These are phyloP conservation scores for Caenorhabditis zanzibari DNA, from an alignment of 2,888 invertebrate genomes.

Conservation along the genomic window DNA sequence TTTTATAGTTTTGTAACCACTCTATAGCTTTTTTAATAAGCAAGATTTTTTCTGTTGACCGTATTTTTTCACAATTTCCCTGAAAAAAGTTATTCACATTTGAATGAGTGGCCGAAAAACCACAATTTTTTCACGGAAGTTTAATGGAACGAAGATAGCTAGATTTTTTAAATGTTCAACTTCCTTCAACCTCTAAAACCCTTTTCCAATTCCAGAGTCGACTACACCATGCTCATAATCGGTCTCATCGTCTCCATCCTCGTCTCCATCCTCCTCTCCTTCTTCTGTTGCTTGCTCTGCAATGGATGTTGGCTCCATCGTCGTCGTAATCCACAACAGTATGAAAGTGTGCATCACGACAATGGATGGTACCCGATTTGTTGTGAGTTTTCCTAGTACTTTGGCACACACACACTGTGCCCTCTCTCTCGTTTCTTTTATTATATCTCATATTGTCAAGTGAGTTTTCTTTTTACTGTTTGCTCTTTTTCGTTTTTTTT, in stretches of 20 bases:
- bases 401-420: slow-evolving; percentile 52
- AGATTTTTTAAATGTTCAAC: too few relatives aligned
- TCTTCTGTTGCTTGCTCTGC: slow-evolving; percentile 82
- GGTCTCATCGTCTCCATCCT: slow-evolving; percentile 82
- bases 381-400: slow-evolving; percentile 76
- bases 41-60: too few relatives aligned
- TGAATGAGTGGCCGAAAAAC: too few relatives aligned
- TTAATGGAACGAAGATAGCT: too few relatives aligned
- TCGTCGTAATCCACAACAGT: slow-evolving; percentile 81
- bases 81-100: too few relatives aligned
- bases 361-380: slow-evolving; percentile 82
- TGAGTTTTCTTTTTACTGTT: slow-evolving; percentile 47
- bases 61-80: too few relatives aligned
- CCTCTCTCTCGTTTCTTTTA: slow-evolving; percentile 12
- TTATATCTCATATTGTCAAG: slow-evolving; percentile 37
- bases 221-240: slow-evolving; percentile 81
- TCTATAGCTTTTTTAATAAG: too few relatives aligned
- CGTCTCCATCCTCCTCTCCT: slow-evolving; percentile 79
- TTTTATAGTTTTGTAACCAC: too few relatives aligned
- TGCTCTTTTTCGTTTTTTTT: slow-evolving; percentile 29
- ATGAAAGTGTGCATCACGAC: slow-evolving; percentile 80
- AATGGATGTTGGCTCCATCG: slow-evolving; percentile 83
- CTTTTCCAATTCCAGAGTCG: slow-evolving; percentile 72
- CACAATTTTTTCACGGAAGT: too few relatives aligned
- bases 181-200: neutral